A percentile compares a stretch with the other conserved stretches of the same genome.
Evolutionary conservation across 2,888 invertebrate species (phyloP).

Genomic region (Nymphalis urticae): DNA sequence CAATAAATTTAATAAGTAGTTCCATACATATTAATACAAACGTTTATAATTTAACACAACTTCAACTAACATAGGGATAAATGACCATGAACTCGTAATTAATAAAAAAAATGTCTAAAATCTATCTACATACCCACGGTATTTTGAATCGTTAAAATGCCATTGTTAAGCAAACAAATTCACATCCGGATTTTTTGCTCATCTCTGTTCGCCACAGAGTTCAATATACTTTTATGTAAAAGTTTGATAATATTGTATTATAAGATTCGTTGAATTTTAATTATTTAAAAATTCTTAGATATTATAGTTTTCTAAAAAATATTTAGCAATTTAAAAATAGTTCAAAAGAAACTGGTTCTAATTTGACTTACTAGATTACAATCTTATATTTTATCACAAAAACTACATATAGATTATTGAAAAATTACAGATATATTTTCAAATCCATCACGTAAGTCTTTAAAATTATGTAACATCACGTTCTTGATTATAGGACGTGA

Average conservation of each 20-base stretch:
- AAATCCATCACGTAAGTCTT: slow-evolving; percentile 5
- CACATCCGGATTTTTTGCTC: slow-evolving; percentile 29
- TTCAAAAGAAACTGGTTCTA: too few relatives aligned
- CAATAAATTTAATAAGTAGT: too few relatives aligned
- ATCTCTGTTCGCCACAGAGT: slow-evolving; percentile 16
- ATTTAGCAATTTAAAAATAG: too few relatives aligned
- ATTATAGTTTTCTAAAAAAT: too few relatives aligned
- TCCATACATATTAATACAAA: background rate
- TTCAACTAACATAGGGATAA: background rate
- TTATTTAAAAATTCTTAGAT: too few relatives aligned
- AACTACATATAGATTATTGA: background rate
- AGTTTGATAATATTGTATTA: background rate
- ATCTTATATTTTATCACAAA: too few relatives aligned
- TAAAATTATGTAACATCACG: slow-evolving; percentile 20
- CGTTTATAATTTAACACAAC: background rate
- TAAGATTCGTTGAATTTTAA: too few relatives aligned
- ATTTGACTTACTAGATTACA: too few relatives aligned
- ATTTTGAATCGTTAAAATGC: slow-evolving; percentile 20
- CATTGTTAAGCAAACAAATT: slow-evolving; percentile 33
- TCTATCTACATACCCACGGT: slow-evolving; percentile 32
- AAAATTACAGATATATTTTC: background rate
- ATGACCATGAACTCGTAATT: slow-evolving; percentile 23
- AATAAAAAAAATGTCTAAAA: slow-evolving; percentile 11
- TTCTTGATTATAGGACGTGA: slow-evolving; percentile 17
- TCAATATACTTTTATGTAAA: slow-evolving; percentile 27